Percentiles rank a stretch among this genome's conserved stretches.
Evolutionary conservation across 2,797 vertebrate species (phyloP).

Genomic region (Chelon auratus): DNA sequence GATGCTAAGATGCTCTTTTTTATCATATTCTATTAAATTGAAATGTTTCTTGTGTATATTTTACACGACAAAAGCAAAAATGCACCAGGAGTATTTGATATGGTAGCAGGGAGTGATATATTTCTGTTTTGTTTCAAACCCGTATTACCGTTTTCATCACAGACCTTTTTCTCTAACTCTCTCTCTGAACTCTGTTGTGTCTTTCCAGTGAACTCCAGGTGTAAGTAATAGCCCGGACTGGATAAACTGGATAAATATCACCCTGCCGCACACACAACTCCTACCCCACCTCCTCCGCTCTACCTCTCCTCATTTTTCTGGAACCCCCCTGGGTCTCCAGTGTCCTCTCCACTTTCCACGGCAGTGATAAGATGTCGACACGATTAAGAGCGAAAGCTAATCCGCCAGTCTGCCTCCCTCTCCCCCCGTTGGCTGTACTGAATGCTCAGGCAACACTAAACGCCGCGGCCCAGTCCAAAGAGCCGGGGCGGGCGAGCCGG

Average conservation of each 20-base stretch:
- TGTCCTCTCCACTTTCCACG: conserved; percentile 89
- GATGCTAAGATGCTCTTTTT: no score
- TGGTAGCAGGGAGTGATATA: background rate
- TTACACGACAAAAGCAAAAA: no score
- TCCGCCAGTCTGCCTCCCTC: conserved; percentile 69
- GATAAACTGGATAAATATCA: conserved; percentile 68
- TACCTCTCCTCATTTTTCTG: conserved; percentile 61
- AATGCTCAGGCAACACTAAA: conserved; percentile 88
- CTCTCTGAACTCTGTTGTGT: conserved; percentile 56
- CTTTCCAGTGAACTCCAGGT: conserved; percentile 79
- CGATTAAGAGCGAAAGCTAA: conserved; percentile 95
- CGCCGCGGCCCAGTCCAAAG: conserved; percentile 62
- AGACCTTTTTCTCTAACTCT: conserved; percentile 5
- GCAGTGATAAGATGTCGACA: conserved; percentile 91
- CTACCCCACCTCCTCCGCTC: conserved; percentile 21
- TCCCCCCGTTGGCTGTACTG: conserved; percentile 76
- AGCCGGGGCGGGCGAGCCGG: conserved; percentile 19
- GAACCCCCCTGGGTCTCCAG: conserved; percentile 80
- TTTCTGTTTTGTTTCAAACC: conserved; percentile 3
- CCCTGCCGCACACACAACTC: background rate
- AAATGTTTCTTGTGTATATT: no score
- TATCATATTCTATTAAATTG: no score
- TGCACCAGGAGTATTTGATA: background rate
- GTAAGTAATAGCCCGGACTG: conserved; percentile 81
- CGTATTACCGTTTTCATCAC: background rate